A percentile compares a stretch with the other conserved stretches of the same genome.
Conservation (phyloP, 2,113 vertebrate species). For the Prunella fulvescens region DNA sequence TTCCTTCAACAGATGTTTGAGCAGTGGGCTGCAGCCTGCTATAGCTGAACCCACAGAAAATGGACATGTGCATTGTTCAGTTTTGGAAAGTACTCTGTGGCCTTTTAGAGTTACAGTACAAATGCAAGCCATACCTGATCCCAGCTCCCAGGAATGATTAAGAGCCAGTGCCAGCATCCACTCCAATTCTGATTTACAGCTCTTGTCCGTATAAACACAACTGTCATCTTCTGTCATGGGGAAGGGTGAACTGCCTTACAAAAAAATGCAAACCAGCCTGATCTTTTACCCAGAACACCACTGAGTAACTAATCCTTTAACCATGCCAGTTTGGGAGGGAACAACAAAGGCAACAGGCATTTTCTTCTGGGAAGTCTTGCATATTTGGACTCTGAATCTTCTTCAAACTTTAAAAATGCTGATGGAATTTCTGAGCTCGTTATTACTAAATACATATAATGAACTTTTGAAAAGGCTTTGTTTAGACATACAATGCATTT, state of each 20-base stretch:
- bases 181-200: slow-evolving; percentile 25
- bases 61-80: neutral
- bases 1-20: slow-evolving; percentile 46
- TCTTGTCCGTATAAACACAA: slow-evolving; percentile 35
- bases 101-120: neutral
- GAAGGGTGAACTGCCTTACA: slow-evolving; percentile 3
- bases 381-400: neutral
- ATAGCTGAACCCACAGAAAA: slow-evolving; percentile 20
- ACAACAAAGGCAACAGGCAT: slow-evolving; percentile 12
- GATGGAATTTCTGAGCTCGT: neutral
- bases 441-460: neutral
- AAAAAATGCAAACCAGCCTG: slow-evolving; percentile 29
- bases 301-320: slow-evolving; percentile 39
- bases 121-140: slow-evolving; percentile 24
- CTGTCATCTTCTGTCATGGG: slow-evolving; percentile 20
- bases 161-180: neutral
- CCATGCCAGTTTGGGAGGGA: neutral
- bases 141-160: slow-evolving; percentile 14
- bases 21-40: slow-evolving; percentile 30
- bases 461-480: neutral
- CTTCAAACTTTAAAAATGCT: neutral
- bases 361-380: neutral
- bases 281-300: slow-evolving; percentile 22
- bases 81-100: slow-evolving; percentile 17
- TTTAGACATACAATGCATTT: neutral